Conservation (phyloP, 2,113 vertebrate genomes). For the Brienomyrus longianalis region DNA sequence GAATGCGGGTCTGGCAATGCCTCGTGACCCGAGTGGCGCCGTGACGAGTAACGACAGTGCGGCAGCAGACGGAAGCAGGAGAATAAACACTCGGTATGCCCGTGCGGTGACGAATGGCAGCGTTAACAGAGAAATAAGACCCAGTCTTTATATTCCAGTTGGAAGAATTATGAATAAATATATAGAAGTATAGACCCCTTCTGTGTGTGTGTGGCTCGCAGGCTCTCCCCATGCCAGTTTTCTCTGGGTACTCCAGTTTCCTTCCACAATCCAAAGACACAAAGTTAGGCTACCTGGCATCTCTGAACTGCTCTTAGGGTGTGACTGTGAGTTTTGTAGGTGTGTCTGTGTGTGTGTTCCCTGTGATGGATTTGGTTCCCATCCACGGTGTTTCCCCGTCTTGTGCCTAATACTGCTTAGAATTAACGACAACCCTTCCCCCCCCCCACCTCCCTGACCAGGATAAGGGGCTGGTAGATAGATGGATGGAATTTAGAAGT, state of each 20-base stretch:
- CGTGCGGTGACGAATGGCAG: background rate
- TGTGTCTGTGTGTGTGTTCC: background rate
- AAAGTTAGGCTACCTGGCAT: background rate
- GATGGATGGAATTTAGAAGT: background rate
- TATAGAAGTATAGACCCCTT: background rate
- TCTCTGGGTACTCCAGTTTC: background rate
- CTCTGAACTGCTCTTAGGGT: background rate
- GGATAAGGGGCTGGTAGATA: background rate
- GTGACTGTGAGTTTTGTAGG: background rate
- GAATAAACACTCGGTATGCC: background rate
- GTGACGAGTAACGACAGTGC: slow-evolving; percentile 48
- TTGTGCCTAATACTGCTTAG: background rate
- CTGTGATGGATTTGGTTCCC: background rate
- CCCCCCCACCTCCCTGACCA: background rate
- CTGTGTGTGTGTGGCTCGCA: background rate
- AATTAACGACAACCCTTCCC: background rate
- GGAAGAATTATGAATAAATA: background rate
- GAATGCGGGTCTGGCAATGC: slow-evolving; percentile 40
- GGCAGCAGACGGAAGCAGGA: background rate
- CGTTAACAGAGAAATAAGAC: background rate
- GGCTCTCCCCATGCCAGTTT: background rate
- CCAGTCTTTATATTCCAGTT: background rate
- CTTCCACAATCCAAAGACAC: background rate
- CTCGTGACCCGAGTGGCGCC: slow-evolving; percentile 39
- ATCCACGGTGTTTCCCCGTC: background rate